phyloP scores from a whole-genome alignment of 2,113 vertebrate genomes.

The Cynocephalus volans region DNA sequence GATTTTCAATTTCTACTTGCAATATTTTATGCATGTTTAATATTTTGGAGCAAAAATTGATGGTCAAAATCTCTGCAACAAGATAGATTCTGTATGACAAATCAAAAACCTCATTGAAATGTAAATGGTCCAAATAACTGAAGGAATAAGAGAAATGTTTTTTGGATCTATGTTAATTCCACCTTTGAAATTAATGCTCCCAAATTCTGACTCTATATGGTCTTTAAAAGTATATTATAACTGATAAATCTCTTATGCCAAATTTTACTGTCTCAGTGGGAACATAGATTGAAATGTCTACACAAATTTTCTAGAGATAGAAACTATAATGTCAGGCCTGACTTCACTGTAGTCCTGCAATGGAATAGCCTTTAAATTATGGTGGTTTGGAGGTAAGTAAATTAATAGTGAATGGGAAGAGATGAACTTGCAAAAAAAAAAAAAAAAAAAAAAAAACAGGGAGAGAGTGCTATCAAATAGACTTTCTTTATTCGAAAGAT shows the following conservation, averaged over 20 bases:
- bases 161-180: background rate
- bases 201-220: background rate
- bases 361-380: background rate
- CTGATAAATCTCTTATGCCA: background rate
- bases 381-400: conserved; percentile 43
- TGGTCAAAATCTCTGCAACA: background rate
- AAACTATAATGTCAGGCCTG: conserved; percentile 7
- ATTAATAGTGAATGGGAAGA: background rate
- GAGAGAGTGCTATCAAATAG: background rate
- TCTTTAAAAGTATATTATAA: conserved; percentile 13
- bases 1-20: background rate
- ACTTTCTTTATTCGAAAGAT: background rate
- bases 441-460: background rate
- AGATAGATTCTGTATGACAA: background rate
- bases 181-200: background rate
- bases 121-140: background rate
- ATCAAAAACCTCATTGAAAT: background rate
- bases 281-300: background rate
- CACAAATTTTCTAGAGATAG: conserved; percentile 35
- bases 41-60: background rate
- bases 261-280: background rate
- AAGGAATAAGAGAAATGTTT: conserved; percentile 27
- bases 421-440: background rate
- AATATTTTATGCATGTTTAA: background rate
- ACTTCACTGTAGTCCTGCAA: background rate